A percentile compares a stretch with the other conserved stretches of the same genome.
These are phyloP conservation scores for Microcebus griseorufus DNA, from an alignment of 2,113 vertebrate species.

Conservation along the genomic window DNA sequence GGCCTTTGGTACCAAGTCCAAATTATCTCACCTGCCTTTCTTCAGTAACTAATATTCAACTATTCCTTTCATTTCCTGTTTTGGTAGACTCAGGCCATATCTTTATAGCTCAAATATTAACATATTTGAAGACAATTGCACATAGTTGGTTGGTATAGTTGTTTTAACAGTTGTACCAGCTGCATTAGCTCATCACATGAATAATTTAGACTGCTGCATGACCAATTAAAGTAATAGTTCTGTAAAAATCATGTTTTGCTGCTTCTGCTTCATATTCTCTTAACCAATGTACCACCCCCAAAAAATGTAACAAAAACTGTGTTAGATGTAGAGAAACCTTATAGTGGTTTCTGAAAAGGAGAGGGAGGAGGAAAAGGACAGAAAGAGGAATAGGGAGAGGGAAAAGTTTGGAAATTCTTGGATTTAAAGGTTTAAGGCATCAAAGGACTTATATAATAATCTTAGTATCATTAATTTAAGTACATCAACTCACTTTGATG, in stretches of 20 bases:
- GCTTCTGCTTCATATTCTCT: not conserved
- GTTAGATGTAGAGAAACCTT: not conserved
- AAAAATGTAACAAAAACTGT: not conserved
- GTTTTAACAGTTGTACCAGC: not conserved
- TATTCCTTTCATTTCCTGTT: not conserved
- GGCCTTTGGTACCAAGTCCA: not conserved
- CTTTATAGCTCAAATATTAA: not conserved
- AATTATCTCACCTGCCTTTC: not conserved
- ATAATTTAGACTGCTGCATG: not conserved
- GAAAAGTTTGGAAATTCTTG: not conserved
- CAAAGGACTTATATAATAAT: not conserved
- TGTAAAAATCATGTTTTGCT: not conserved
- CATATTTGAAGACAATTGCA: not conserved
- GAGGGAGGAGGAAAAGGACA: not conserved
- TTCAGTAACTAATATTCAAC: not conserved
- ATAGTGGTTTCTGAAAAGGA: not conserved
- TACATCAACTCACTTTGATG: not conserved
- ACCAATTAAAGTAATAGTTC: not conserved
- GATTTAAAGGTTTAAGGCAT: not conserved
- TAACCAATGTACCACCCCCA: not conserved
- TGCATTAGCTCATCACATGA: not conserved
- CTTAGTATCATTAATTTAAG: slow-evolving; percentile 5
- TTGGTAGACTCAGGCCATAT: not conserved
- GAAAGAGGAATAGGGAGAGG: not conserved
- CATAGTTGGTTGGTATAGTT: not conserved